Conservation (phyloP, 2,888 invertebrate species). For the Melipona bicolor region DNA sequence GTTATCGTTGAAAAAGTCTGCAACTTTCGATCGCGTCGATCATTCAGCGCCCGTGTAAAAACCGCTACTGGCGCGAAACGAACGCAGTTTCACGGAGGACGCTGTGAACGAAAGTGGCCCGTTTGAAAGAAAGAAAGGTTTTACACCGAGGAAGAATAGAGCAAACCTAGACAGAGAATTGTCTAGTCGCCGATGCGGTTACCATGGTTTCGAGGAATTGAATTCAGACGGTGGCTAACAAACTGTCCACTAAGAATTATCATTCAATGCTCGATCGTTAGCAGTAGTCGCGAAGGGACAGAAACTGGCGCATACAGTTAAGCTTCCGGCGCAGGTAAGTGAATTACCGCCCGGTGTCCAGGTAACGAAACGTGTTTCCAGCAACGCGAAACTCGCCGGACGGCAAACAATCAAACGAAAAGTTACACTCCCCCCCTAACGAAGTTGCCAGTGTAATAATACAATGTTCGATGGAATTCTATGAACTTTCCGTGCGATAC, state of each 20-base stretch:
- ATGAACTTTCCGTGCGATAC: too few relatives aligned
- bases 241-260: conserved; percentile 43
- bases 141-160: fast-evolving
- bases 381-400: conserved; percentile 47
- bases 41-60: not conserved
- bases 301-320: conserved; percentile 51
- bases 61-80: conserved; percentile 7
- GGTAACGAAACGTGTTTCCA: conserved; percentile 68
- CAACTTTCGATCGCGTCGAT: conserved; percentile 19
- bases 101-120: not conserved
- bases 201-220: not conserved
- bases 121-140: not conserved
- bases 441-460: conserved; percentile 16
- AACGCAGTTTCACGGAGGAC: not conserved
- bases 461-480: not conserved
- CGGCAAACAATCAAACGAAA: conserved; percentile 65
- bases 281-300: conserved; percentile 38
- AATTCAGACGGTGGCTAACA: conserved; percentile 20
- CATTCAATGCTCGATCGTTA: conserved; percentile 56
- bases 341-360: conserved; percentile 56
- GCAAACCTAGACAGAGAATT: not conserved
- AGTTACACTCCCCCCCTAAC: conserved; percentile 49
- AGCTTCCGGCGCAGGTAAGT: conserved; percentile 54
- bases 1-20: conserved; percentile 2
- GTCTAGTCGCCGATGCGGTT: not conserved